These are phyloP conservation scores for Melikaiella ostensackeni DNA, from an alignment of 2,888 invertebrate genomes.

Conservation along the genomic window DNA sequence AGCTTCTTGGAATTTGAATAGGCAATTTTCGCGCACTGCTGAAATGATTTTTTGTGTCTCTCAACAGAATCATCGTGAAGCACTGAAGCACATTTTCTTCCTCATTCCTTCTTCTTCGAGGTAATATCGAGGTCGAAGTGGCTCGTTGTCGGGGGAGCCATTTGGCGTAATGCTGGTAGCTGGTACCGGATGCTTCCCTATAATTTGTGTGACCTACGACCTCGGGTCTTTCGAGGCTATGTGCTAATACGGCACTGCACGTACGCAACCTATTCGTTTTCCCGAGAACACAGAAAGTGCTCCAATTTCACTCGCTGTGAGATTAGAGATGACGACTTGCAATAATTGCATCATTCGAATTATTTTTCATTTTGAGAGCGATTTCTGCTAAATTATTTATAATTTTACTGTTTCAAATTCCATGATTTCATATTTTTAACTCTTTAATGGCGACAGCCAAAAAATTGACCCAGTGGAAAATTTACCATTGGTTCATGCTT, in stretches of 20 bases:
- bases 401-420: not conserved
- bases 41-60: slow-evolving; percentile 8
- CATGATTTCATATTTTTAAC: not conserved
- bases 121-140: slow-evolving; percentile 31
- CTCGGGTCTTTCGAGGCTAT: slow-evolving; percentile 5
- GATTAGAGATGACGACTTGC: slow-evolving; percentile 4
- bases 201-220: slow-evolving; percentile 35
- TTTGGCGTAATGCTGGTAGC: slow-evolving; percentile 20
- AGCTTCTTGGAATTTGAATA: not conserved
- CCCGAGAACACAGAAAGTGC: too few relatives aligned
- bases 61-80: not conserved
- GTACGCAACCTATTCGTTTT: slow-evolving; percentile 28
- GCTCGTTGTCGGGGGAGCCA: slow-evolving; percentile 29
- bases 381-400: not conserved
- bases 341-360: not conserved
- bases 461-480: too few relatives aligned
- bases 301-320: slow-evolving; percentile 34
- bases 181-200: slow-evolving; percentile 23
- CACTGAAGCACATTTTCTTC: slow-evolving; percentile 3
- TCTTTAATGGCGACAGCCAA: too few relatives aligned
- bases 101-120: not conserved
- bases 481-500: too few relatives aligned
- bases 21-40: not conserved
- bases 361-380: not conserved
- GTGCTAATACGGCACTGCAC: slow-evolving; percentile 34